Evolutionary conservation across 2,113 vertebrate species (phyloP).

Genomic region (Rafetus swinhoei): DNA sequence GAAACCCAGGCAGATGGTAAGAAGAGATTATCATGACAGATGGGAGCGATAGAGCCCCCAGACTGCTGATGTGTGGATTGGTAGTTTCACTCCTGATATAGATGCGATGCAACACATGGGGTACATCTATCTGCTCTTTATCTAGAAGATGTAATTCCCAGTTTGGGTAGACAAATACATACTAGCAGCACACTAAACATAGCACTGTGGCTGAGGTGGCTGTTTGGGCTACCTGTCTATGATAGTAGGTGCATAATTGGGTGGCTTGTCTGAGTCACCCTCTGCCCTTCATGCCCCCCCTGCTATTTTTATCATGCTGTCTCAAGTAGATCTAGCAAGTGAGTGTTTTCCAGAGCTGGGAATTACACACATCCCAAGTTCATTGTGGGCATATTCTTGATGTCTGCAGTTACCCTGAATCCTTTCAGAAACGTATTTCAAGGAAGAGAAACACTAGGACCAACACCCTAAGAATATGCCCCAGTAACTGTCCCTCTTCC

Average conservation of each 20-base stretch:
- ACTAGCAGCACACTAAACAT: neutral
- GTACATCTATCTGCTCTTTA: neutral
- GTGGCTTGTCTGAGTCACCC: neutral
- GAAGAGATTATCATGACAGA: neutral
- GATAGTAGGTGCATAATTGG: neutral
- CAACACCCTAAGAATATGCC: neutral
- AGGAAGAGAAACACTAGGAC: neutral
- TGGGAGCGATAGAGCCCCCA: neutral
- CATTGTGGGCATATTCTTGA: neutral
- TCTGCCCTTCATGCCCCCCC: no score
- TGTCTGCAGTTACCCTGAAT: fast-evolving
- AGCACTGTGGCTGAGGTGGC: neutral
- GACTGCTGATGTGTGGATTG: neutral
- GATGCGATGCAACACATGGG: neutral
- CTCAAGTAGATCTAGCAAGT: neutral
- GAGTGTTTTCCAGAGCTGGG: neutral
- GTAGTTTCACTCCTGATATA: neutral
- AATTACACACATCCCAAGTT: neutral
- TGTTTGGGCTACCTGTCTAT: neutral
- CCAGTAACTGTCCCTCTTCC: neutral
- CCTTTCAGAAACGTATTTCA: neutral
- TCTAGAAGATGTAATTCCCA: neutral
- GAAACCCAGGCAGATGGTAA: slow-evolving; percentile 60
- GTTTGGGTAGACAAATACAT: neutral
- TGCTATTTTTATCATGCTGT: neutral